Percentiles rank a stretch among this genome's conserved stretches.
phyloP scores from a whole-genome alignment of 2,797 vertebrate species.

The Choloepus didactylus region DNA sequence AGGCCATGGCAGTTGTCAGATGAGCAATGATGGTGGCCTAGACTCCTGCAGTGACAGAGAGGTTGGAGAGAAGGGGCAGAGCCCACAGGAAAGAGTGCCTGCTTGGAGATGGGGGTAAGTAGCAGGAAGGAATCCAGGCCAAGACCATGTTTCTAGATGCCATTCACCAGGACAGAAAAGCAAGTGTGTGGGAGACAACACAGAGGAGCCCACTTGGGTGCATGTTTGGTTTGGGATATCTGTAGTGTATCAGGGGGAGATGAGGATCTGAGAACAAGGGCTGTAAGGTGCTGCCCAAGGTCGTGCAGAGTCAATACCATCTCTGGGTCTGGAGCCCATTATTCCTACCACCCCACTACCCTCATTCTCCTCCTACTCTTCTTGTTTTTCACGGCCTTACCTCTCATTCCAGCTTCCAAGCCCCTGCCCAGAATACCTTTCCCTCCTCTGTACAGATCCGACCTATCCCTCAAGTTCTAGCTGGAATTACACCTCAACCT shows the following conservation, averaged over 20 bases:
- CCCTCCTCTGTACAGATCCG: background rate
- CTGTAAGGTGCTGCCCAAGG: background rate
- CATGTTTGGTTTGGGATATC: background rate
- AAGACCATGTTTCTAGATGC: background rate
- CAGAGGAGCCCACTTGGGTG: background rate
- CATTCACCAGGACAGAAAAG: background rate
- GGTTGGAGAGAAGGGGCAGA: background rate
- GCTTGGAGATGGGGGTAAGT: fast-evolving
- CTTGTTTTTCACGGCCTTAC: no score
- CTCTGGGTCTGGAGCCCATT: background rate
- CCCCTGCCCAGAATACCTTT: background rate
- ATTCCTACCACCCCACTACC: background rate
- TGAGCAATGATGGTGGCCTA: background rate
- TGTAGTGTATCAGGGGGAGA: background rate
- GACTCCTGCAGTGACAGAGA: background rate
- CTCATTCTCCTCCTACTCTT: background rate
- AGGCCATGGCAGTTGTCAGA: fast-evolving
- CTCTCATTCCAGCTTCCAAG: background rate
- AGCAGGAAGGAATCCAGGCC: background rate
- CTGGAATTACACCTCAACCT: background rate
- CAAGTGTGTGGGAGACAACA: background rate
- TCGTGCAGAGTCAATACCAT: background rate
- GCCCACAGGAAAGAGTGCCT: background rate
- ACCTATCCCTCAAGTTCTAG: background rate
- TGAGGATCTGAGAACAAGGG: background rate